Base-by-base conservation (phyloP, 1,140 invertebrate species). In the Tigriopus japonicus region DNA sequence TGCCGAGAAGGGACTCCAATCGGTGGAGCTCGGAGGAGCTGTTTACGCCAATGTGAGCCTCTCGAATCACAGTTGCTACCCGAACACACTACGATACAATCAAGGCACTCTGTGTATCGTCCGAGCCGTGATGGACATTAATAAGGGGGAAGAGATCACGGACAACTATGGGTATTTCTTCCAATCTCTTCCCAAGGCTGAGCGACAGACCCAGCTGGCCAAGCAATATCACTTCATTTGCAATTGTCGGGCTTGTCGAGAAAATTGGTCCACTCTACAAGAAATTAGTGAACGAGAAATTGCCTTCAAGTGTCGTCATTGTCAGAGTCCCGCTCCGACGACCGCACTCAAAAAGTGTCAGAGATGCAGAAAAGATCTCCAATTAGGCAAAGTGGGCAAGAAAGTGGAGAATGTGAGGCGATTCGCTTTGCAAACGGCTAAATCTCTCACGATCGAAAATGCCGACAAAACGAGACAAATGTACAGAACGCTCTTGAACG, bases 151-250 rank as follows among this genome's bases (percentile, higher is more conserved):
- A 28, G 77, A 81, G 65, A 71, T 82, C 13, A 66, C 76, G 0
- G 80, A 82, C 64, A 79, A 78, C 62, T 81, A 82, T 67, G 79
- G 79, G 15, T 75, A 74, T 15, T 70, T 77, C 28, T 80, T 75
- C 68, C 69, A 23, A 54, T 23, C 14, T 15, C 14, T 54, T 23
- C 19, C 21, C 35, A 42, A 49, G 19, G 15, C 59, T 41, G 13
- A 19, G 13, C 59, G 59, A 23, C 28, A 43, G 19, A 24, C 59
- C 6, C 42, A 52, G 28, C 28, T 60, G 19, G 35, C 35, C 28
- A 60, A 60, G 42, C 59, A 60, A 15, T 60, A 60, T 49, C 42
- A 41, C 59, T 60, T 60, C 42, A 43, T n/a, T 17, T 60, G 59
- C 54, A 52, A 28, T 15, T 60, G 59, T 60, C 24, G 49, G 13